A percentile compares a stretch with the other conserved stretches of the same genome.
phyloP scores from a whole-genome alignment of 2,113 vertebrate genomes.

The Irena cyanogastra region DNA sequence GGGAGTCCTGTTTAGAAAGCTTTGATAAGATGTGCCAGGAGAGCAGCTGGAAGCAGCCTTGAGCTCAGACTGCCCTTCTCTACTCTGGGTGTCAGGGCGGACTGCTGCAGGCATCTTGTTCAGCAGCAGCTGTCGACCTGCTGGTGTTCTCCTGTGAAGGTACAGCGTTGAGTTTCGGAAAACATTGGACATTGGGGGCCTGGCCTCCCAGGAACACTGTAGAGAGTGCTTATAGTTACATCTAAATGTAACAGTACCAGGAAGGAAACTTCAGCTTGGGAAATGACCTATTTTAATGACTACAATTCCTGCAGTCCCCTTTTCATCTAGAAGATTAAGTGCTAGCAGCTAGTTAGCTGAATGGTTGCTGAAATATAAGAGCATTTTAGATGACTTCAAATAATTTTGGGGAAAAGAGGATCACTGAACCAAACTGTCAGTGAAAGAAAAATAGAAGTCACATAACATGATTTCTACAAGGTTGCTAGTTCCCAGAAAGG shows the following conservation, averaged over 20 bases:
- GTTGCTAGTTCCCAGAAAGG: neutral
- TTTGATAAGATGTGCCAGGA: neutral
- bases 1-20: neutral
- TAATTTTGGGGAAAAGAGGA: neutral
- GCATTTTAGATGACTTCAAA: neutral
- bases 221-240: neutral
- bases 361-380: neutral
- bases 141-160: neutral
- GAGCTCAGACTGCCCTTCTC: neutral
- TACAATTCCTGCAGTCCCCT: neutral
- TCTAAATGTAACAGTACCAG: neutral
- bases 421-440: neutral
- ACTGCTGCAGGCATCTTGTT: neutral
- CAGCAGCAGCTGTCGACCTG: neutral
- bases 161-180: neutral
- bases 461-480: neutral
- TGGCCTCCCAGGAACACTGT: neutral
- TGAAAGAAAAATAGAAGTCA: neutral
- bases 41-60: neutral
- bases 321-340: neutral
- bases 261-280: neutral
- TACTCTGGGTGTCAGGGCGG: neutral
- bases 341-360: neutral
- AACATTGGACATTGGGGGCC: neutral
- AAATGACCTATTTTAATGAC: neutral